A percentile compares a stretch with the other conserved stretches of the same genome.
Evolutionary conservation across 2,113 vertebrate species (phyloP).

Genomic region (Pedetes capensis): DNA sequence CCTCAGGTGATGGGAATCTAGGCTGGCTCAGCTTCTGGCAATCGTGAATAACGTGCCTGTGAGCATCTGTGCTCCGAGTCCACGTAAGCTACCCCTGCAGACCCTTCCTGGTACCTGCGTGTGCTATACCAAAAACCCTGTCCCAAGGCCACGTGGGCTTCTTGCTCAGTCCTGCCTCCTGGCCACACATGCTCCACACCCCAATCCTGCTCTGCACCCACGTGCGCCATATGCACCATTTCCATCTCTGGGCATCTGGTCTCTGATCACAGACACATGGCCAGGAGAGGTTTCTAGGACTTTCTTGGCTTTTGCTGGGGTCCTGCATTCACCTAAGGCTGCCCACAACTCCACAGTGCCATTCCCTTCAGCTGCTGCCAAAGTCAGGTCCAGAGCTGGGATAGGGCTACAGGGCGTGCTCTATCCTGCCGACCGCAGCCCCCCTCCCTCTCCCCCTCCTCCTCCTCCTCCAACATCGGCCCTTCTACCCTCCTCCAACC

Average conservation of each 20-base stretch:
- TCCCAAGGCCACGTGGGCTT: rapidly evolving
- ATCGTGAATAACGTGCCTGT: too few species aligned
- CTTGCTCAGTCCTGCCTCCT: rapidly evolving
- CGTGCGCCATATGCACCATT: neutral
- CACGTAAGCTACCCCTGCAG: neutral
- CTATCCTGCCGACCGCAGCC: neutral
- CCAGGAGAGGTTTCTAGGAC: rapidly evolving
- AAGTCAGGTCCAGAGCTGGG: too few species aligned
- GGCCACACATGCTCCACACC: neutral
- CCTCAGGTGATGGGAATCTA: neutral
- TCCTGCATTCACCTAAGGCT: neutral
- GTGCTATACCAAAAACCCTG: neutral
- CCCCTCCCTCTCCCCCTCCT: neutral
- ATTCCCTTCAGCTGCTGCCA: rapidly evolving
- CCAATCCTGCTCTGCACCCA: neutral
- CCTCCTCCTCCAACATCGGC: neutral
- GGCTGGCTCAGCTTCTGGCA: neutral
- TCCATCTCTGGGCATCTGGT: neutral
- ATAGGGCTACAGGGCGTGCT: rapidly evolving
- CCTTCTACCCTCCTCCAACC: neutral
- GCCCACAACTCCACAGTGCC: neutral
- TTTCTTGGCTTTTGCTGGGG: neutral
- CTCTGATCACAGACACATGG: rapidly evolving
- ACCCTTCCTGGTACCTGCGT: neutral
- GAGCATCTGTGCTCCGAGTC: too few species aligned